phyloP scores from a whole-genome alignment of 1,140 invertebrate genomes.

The Phenacoccus solenopsis region DNA sequence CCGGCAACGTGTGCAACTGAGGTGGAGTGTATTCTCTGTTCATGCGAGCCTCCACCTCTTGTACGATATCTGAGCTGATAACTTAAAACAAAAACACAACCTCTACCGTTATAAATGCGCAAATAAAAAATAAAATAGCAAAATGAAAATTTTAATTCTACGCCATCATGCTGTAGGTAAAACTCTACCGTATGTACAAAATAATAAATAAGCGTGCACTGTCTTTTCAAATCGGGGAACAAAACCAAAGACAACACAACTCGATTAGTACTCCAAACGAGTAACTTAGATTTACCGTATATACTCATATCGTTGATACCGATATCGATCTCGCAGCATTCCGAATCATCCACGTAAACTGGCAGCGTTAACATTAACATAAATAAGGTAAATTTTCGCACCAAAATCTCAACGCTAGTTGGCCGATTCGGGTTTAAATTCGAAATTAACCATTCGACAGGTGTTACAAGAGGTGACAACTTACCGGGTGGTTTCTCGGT shows the following conservation, averaged over 20 bases:
- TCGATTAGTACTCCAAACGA: not conserved
- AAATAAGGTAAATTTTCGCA: no score
- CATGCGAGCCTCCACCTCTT: conserved; percentile 80
- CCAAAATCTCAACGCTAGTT: no score
- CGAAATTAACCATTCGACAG: not conserved
- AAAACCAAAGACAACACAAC: not conserved
- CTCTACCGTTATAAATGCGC: conserved; percentile 20
- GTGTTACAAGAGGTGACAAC: not conserved
- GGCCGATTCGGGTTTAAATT: no score
- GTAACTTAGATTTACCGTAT: not conserved
- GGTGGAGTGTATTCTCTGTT: conserved; percentile 62
- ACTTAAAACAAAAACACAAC: conserved; percentile 39
- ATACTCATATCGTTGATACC: not conserved
- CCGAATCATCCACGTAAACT: not conserved
- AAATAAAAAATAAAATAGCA: conserved; percentile 27
- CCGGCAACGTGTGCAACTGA: conserved; percentile 37
- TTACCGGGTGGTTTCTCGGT: conserved; percentile 75
- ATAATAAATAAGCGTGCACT: no score
- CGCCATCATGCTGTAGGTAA: no score
- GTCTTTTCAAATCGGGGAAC: not conserved
- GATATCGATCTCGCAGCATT: not conserved
- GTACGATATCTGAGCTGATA: conserved; percentile 70
- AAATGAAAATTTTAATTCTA: not conserved
- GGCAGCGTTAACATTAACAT: not conserved
- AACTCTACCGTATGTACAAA: no score